phyloP scores from a whole-genome alignment of 2,797 vertebrate species.

The Protosalanx chinensis region DNA sequence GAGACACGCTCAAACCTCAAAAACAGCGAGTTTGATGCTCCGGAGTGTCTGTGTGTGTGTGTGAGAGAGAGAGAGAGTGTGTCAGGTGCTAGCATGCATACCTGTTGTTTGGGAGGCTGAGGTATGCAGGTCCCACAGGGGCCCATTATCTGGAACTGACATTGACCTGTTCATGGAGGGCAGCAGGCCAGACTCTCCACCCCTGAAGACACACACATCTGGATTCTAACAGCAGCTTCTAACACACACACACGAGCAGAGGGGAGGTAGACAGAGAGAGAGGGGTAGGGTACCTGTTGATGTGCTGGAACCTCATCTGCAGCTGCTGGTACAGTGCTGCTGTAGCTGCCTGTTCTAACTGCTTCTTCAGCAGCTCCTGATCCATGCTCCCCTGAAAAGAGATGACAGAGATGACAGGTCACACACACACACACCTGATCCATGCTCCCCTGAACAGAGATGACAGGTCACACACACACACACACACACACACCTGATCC shows the following conservation, averaged over 20 bases:
- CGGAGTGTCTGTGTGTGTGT: neutral
- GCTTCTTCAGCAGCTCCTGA: slow-evolving; percentile 89
- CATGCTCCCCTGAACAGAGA: slow-evolving; percentile 76
- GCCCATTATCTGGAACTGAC: slow-evolving; percentile 93
- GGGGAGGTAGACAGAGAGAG: too few relatives aligned
- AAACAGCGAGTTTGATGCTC: neutral
- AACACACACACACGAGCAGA: neutral
- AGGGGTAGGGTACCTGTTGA: slow-evolving; percentile 73
- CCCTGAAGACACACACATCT: neutral
- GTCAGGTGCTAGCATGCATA: neutral
- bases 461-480: neutral
- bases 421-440: slow-evolving; percentile 72
- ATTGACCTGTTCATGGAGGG: slow-evolving; percentile 91
- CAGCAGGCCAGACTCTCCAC: slow-evolving; percentile 84
- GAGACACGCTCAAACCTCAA: neutral
- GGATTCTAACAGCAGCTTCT: neutral
- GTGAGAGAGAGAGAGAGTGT: neutral
- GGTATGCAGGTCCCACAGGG: slow-evolving; percentile 96
- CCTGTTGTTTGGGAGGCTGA: slow-evolving; percentile 80
- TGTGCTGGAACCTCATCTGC: slow-evolving; percentile 86
- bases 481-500: slow-evolving; percentile 77
- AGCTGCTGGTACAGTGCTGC: slow-evolving; percentile 88
- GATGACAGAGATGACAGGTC: neutral
- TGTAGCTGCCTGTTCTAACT: slow-evolving; percentile 79
- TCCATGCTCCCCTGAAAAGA: slow-evolving; percentile 90